Evolutionary conservation across 1,140 invertebrate genomes (phyloP), one percentile per base, ranked within the genome.

Genomic region (Hycleus cichorii): DNA sequence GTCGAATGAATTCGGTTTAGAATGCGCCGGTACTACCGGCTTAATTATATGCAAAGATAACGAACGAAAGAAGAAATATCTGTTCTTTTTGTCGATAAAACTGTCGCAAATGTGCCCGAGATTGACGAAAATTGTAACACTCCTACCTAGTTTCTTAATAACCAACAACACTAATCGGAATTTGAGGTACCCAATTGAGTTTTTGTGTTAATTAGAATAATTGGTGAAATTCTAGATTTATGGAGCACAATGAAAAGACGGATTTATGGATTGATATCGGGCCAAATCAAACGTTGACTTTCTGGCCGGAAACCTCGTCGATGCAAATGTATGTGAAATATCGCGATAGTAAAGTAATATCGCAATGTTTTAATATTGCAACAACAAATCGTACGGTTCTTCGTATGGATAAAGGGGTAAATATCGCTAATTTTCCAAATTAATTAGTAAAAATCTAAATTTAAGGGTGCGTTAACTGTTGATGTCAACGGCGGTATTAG

Each of bases 191-290:
- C 49, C 24, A 43, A 10, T 5, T 32, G 1, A 32, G 2, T 18
- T 18, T 0, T 18, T 18, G 1, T 18, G 1, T 18, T 18, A 18
- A 18, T 2, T 18, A 18, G 18, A 18, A 18, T 18, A 18, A 18
- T 18, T 10, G n/a, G 18, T 40, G n/a, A 26, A 40, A 26, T 49
- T 53, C 58, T 7, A 39, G 88, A 25, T 91, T 87, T 72, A 91
- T 91, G 89, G 89, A 93, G 68, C 84, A 90, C 65, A 91, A 91
- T 67, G 88, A 90, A 67, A 80, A 85, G 42, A 87, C 88, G 0
- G 89, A 93, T 74, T 74, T 91, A 0, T 93, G 89, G 90, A 82
- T 87, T 43, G 89, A 93, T 74, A 75, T 91, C 26, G 72, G 78
- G 3, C 82, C 86, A 2, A 77, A 80, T 48, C 85, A 90, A 72